phyloP scores from a whole-genome alignment of 2,888 invertebrate species.

The Brenthis ino region DNA sequence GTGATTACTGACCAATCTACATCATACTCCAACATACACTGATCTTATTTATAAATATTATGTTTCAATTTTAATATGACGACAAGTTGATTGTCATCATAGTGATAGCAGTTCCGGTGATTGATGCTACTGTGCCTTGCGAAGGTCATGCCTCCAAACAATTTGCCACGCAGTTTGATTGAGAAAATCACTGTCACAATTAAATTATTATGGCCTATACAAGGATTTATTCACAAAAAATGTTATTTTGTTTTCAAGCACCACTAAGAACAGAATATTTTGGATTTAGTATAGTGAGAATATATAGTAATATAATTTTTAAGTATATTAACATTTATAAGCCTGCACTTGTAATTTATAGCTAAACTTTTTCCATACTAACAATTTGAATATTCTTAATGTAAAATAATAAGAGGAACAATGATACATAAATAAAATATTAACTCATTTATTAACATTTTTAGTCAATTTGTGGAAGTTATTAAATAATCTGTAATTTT shows the following conservation, averaged over 20 bases:
- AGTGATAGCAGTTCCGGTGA: constrained; percentile 29
- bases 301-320: no score
- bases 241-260: not conserved
- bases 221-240: not conserved
- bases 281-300: no score
- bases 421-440: no score
- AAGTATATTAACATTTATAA: no score
- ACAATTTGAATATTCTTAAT: no score
- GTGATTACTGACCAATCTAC: no score
- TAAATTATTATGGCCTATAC: constrained; percentile 11
- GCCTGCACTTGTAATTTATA: no score
- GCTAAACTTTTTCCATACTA: no score
- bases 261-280: not conserved
- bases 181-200: constrained; percentile 31
- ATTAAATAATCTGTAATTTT: no score
- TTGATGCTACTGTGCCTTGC: constrained; percentile 14
- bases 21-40: not conserved
- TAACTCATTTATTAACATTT: no score
- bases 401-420: no score
- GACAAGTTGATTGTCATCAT: constrained; percentile 17
- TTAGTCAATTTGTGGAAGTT: no score
- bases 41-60: not conserved
- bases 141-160: constrained; percentile 19
- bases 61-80: not conserved
- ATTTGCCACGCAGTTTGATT: constrained; percentile 32